Evolutionary conservation across 2,888 invertebrate species (phyloP), one percentile per base, ranked within the genome.

Genomic region (Stramonita haemastoma): DNA sequence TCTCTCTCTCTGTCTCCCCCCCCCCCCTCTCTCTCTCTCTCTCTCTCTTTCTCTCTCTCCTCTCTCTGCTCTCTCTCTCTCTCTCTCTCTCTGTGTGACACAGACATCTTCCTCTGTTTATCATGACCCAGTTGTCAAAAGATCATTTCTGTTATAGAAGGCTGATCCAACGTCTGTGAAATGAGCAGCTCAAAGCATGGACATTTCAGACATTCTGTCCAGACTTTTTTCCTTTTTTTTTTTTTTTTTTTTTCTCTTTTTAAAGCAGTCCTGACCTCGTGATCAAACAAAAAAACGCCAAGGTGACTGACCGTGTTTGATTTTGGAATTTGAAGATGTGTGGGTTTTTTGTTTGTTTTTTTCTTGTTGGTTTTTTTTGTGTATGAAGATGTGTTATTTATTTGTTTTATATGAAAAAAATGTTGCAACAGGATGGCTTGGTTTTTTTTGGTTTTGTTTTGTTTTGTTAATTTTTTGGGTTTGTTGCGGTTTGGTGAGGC

Each of bases 1-100:
- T 26, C 29, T 26, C 29, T 26, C 11, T n/a, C 29, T 29, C 29
- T 29, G 4, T 26, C 29, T 73, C 29, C 73, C n/a, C 73, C 11
- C n/a, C n/a, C 73, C 11, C 73, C 26, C 22, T 22, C 70, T 70
- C n/a, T 73, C 29, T n/a, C n/a, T n/a, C 73, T 66, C 66, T 56
- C 0, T 73, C 70, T 85, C 70, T 89, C 70, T 70, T 34, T 83
- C 85, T 85, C 66, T 13, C n/a, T 29, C 85, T 85, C 73, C n/a
- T 22, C 22, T 29, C 6, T 73, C 13, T 66, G 36, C 46, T 70
- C 83, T 66, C 66, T 60, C 87, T 87, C 87, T 87, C 89, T 57
- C 87, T 87, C 81, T 46, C 32, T 87, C 60, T 79, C 26, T 32
- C 81, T 70, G 19, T 66, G 66, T 70, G 70, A n/a, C 32, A 15